Conservation (phyloP, 2,797 vertebrate genomes). For the Chelon auratus region DNA sequence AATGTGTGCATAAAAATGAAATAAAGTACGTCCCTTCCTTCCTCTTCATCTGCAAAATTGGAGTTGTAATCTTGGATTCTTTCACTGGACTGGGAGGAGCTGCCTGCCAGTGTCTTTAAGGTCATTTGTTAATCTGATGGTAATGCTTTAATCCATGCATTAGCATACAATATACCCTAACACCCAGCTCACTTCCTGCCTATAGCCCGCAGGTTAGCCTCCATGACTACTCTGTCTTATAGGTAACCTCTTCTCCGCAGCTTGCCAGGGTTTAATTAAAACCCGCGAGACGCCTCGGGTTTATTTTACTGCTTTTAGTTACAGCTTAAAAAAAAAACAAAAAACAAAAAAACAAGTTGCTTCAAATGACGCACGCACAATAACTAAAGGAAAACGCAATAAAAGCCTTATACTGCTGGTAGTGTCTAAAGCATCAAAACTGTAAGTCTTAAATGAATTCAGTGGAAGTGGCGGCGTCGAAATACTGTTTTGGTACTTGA, state of each 20-base stretch:
- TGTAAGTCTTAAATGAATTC: conserved; percentile 41
- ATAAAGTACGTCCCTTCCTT: neutral
- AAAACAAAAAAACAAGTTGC: conserved; percentile 16
- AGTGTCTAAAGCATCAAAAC: conserved; percentile 53
- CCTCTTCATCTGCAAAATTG: conserved; percentile 11
- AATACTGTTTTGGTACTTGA: conserved; percentile 45
- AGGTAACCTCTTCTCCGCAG: conserved; percentile 52
- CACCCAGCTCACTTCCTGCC: conserved; percentile 68
- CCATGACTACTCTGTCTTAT: conserved; percentile 39
- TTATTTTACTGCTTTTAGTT: conserved; percentile 30
- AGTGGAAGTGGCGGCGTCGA: conserved; percentile 32
- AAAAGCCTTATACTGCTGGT: conserved; percentile 79
- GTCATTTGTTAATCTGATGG: conserved; percentile 76
- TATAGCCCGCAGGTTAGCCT: conserved; percentile 55
- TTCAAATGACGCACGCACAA: conserved; percentile 61
- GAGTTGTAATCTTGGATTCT: conserved; percentile 73
- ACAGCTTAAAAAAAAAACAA: conserved; percentile 10
- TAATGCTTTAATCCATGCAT: conserved; percentile 79
- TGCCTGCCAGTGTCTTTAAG: conserved; percentile 62
- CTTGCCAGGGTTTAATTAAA: conserved; percentile 28
- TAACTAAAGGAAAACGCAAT: conserved; percentile 59
- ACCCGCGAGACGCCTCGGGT: conserved; percentile 18
- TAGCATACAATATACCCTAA: conserved; percentile 69
- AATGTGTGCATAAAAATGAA: no score
- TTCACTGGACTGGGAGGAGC: conserved; percentile 57